Percentiles rank a stretch among this genome's conserved stretches.
phyloP scores from a whole-genome alignment of 2,113 vertebrate species.

The Anthoscopus minutus region DNA sequence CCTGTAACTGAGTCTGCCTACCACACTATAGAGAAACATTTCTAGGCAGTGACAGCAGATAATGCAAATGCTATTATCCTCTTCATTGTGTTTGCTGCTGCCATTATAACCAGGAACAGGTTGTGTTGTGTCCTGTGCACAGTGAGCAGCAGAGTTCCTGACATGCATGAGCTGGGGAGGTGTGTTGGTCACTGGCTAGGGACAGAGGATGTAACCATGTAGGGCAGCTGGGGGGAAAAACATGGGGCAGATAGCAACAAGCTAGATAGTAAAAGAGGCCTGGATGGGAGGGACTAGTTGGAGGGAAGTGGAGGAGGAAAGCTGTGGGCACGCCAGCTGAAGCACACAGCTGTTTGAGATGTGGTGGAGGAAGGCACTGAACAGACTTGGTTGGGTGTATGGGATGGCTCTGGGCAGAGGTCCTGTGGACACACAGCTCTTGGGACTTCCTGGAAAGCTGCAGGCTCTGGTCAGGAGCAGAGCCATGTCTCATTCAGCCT shows the following conservation, averaged over 20 bases:
- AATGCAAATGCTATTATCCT: background rate
- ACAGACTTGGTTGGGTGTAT: background rate
- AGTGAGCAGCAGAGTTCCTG: background rate
- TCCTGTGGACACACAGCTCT: background rate
- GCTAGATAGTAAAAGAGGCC: background rate
- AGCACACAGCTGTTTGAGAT: background rate
- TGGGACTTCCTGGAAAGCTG: background rate
- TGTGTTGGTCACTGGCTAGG: background rate
- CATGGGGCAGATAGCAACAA: background rate
- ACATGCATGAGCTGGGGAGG: background rate
- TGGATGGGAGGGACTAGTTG: background rate
- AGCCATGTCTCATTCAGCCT: background rate
- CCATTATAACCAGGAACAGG: background rate
- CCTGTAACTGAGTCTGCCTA: background rate
- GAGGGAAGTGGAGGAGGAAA: background rate
- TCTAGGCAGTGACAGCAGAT: background rate
- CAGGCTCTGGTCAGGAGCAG: background rate
- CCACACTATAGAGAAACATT: background rate
- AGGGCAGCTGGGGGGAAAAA: background rate
- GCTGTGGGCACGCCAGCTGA: accelerated
- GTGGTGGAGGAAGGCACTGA: background rate
- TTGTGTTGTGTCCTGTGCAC: background rate
- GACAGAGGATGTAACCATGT: background rate
- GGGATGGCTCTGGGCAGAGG: background rate
- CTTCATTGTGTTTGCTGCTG: background rate